These are phyloP conservation scores for Periophthalmus magnuspinnatus DNA, from an alignment of 2,797 vertebrate species.

Conservation along the genomic window DNA sequence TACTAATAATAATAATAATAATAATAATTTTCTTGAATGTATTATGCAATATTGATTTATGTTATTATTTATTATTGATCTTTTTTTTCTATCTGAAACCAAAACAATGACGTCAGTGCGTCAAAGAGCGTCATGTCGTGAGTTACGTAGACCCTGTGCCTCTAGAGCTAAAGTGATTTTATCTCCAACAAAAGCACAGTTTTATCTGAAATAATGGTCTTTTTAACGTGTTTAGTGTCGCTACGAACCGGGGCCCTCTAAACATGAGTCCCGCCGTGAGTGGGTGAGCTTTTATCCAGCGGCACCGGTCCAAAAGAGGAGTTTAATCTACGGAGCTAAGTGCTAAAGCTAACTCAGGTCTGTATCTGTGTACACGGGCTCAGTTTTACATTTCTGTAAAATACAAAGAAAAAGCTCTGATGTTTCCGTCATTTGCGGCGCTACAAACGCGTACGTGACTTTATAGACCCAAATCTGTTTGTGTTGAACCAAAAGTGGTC, in stretches of 20 bases:
- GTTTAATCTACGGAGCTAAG: not conserved
- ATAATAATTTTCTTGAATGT: no score
- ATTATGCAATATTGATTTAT: no score
- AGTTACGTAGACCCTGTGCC: not conserved
- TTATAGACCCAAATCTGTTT: not conserved
- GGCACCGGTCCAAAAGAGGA: not conserved
- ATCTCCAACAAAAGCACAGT: not conserved
- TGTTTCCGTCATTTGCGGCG: not conserved
- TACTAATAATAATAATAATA: no score
- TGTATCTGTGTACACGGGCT: not conserved
- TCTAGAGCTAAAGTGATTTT: not conserved
- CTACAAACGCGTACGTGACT: not conserved
- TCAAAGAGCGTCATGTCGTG: not conserved
- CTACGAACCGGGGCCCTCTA: no score
- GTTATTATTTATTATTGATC: not conserved
- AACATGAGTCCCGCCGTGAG: not conserved
- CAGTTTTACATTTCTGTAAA: not conserved
- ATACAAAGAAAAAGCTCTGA: not conserved
- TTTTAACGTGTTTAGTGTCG: not conserved
- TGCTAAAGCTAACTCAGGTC: slow-evolving; percentile 4
- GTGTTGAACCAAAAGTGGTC: not conserved
- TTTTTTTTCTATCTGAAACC: not conserved
- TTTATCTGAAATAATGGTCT: not conserved
- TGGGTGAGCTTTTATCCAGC: not conserved
- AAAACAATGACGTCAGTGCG: slow-evolving; percentile 4